These are phyloP conservation scores for Tiliqua scincoides DNA, from an alignment of 2,113 vertebrate genomes.

Conservation along the genomic window DNA sequence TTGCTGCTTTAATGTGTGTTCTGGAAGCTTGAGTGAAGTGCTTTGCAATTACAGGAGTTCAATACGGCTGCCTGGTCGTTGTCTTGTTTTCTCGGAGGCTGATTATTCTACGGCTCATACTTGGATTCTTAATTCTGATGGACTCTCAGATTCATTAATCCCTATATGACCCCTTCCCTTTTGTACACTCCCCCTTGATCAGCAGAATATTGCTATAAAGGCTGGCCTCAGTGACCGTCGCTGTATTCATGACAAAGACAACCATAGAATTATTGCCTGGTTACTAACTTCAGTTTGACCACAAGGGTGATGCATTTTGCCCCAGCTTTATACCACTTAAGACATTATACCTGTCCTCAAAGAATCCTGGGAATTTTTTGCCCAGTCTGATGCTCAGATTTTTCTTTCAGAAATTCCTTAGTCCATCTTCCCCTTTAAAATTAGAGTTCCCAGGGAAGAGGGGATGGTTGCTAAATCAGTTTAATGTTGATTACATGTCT, in stretches of 20 bases:
- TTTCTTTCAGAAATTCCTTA: not conserved
- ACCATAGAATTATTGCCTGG: slow-evolving; percentile 63
- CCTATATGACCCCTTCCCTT: slow-evolving; percentile 61
- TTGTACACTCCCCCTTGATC: slow-evolving; percentile 56
- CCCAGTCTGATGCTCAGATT: not conserved
- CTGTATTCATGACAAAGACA: slow-evolving; percentile 57
- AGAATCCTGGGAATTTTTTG: not conserved
- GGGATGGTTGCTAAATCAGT: not conserved
- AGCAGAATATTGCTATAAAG: slow-evolving; percentile 52
- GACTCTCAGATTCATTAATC: slow-evolving; percentile 62
- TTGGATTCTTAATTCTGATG: slow-evolving; percentile 35
- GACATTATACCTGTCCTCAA: not conserved
- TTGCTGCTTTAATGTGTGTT: slow-evolving; percentile 15
- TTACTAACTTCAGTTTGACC: slow-evolving; percentile 69
- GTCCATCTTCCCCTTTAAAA: not conserved
- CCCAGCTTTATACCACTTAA: too few species aligned
- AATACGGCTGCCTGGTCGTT: slow-evolving; percentile 22
- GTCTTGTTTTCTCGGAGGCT: slow-evolving; percentile 15
- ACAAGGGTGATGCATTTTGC: too few species aligned
- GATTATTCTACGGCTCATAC: not conserved
- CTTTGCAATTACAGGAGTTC: slow-evolving; percentile 42
- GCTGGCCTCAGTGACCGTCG: slow-evolving; percentile 41
- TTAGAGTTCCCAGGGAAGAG: not conserved
- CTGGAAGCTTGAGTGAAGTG: slow-evolving; percentile 6
- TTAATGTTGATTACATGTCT: not conserved